Percentiles rank a stretch among this genome's conserved stretches.
These are phyloP conservation scores for Dasysyrphus albostriatus DNA, from an alignment of 2,888 invertebrate genomes.

Conservation along the genomic window DNA sequence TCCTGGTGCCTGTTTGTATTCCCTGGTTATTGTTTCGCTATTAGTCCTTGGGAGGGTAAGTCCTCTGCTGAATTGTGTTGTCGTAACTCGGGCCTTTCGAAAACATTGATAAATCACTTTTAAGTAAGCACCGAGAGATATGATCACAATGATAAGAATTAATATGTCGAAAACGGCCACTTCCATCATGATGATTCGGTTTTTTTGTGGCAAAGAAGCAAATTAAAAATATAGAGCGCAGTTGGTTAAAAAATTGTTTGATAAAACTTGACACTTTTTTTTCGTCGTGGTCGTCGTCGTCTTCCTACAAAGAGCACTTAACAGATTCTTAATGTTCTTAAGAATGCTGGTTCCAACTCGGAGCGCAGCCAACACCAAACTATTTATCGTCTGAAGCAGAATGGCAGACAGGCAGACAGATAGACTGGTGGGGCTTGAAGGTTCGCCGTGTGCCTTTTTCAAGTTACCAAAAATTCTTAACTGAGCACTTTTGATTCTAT, in stretches of 20 bases:
- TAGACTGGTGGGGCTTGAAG: conserved; percentile 47
- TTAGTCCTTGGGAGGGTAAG: conserved; percentile 21
- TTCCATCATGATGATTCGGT: conserved; percentile 54
- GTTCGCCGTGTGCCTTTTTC: conserved; percentile 70
- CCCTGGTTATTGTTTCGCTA: conserved; percentile 49
- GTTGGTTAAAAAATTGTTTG: conserved; percentile 45
- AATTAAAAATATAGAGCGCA: not conserved
- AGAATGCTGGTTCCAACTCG: conserved; percentile 31
- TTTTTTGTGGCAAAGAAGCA: not conserved
- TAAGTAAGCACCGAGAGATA: conserved; percentile 76
- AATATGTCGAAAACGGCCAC: conserved; percentile 65
- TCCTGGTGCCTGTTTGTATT: conserved; percentile 86
- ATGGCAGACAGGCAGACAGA: conserved; percentile 52
- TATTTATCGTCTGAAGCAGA: conserved; percentile 39
- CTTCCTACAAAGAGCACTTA: conserved; percentile 19
- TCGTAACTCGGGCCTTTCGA: conserved; percentile 78
- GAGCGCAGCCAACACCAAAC: conserved; percentile 57
- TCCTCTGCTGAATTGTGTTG: conserved; percentile 39
- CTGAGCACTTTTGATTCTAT: conserved; percentile 76
- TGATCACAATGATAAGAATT: conserved; percentile 61
- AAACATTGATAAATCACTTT: conserved; percentile 78
- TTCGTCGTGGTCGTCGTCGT: not conserved
- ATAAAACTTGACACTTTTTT: conserved; percentile 61
- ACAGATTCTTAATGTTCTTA: conserved; percentile 35
- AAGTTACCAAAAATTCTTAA: conserved; percentile 77